Percentiles rank a stretch among this genome's conserved stretches.
Evolutionary conservation across 2,888 invertebrate species (phyloP).

Genomic region (Scaptomyza caliginosa): DNA sequence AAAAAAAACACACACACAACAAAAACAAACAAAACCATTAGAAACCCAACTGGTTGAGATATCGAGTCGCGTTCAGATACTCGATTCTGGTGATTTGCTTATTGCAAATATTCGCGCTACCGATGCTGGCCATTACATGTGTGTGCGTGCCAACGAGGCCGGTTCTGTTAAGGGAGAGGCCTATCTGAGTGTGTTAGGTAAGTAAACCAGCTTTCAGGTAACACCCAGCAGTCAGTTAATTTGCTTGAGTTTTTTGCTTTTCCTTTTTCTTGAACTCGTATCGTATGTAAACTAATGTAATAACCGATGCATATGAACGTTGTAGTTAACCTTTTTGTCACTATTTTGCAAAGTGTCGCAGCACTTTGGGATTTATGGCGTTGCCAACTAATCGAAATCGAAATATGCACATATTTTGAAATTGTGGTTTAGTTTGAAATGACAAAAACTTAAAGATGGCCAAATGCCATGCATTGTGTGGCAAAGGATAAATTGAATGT

Average conservation of each 20-base stretch:
- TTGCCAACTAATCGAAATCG: too few species aligned
- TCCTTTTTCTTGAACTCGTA: background rate
- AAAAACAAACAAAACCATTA: constrained; percentile 69
- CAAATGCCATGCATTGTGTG: too few species aligned
- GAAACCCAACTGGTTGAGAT: constrained; percentile 87
- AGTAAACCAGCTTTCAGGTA: constrained; percentile 76
- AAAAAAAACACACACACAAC: background rate
- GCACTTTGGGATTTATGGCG: too few species aligned
- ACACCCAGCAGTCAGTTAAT: background rate
- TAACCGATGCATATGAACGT: too few species aligned
- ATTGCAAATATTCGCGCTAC: constrained; percentile 92
- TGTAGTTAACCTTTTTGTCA: too few species aligned
- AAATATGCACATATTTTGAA: too few species aligned
- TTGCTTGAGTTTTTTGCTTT: background rate
- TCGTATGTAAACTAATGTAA: background rate
- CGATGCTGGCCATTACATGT: constrained; percentile 95
- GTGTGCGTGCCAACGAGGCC: constrained; percentile 94
- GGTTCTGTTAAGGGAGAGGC: constrained; percentile 93
- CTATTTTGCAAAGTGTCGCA: too few species aligned
- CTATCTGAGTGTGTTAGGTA: constrained; percentile 92
- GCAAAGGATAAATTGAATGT: too few species aligned
- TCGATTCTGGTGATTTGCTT: constrained; percentile 94
- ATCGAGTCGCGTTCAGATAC: constrained; percentile 91
- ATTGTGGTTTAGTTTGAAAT: too few species aligned
- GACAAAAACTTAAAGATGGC: too few species aligned